Evolutionary conservation across 2,888 invertebrate genomes (phyloP).

Genomic region (Metallyticus violacea): DNA sequence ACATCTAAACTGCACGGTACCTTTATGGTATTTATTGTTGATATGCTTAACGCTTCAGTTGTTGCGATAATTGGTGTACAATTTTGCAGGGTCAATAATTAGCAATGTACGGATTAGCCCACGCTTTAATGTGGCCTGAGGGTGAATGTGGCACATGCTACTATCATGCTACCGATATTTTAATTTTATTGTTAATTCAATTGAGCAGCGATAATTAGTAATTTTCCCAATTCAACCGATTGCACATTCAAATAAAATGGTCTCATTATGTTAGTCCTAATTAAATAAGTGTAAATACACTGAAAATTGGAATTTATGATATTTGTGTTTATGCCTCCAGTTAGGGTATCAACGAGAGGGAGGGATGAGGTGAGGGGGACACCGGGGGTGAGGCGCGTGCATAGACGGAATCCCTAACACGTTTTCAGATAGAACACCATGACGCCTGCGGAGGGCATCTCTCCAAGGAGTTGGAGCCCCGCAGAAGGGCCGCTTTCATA

Average conservation of each 20-base stretch:
- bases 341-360: too few relatives aligned
- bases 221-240: background rate
- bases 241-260: background rate
- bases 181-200: background rate
- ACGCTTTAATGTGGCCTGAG: background rate
- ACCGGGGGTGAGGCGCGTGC: too few relatives aligned
- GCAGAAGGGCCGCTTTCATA: too few relatives aligned
- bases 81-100: background rate
- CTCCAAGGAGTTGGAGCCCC: too few relatives aligned
- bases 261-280: background rate
- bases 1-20: background rate
- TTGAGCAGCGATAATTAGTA: background rate
- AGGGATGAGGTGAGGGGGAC: too few relatives aligned
- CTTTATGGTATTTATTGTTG: background rate
- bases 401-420: too few relatives aligned
- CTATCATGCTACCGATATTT: background rate
- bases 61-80: background rate
- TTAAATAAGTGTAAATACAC: background rate
- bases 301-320: background rate
- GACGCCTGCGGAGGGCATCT: too few relatives aligned
- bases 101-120: background rate
- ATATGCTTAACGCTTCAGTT: background rate
- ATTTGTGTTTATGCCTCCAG: too few relatives aligned
- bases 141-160: background rate
- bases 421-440: too few relatives aligned